Percentiles rank a stretch among this genome's conserved stretches.
Evolutionary conservation across 2,888 invertebrate species (phyloP).

Genomic region (Serripes groenlandicus): DNA sequence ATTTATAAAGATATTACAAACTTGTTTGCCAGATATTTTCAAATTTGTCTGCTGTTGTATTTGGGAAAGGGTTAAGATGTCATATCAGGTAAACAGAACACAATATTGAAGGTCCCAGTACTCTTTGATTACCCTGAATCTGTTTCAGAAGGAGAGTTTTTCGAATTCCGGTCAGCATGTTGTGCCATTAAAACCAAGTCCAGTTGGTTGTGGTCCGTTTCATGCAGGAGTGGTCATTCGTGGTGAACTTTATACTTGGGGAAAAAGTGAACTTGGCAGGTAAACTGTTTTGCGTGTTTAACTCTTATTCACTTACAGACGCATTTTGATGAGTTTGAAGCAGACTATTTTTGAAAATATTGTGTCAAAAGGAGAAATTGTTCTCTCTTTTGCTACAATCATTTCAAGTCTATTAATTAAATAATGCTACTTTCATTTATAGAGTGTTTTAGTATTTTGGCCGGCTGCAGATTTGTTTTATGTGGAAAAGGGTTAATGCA

Average conservation of each 20-base stretch:
- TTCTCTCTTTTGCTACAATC: background rate
- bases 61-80: no score
- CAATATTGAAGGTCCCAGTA: no score
- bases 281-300: conserved; percentile 43
- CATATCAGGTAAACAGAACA: no score
- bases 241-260: conserved; percentile 90
- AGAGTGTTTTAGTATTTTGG: no score
- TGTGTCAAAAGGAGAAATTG: background rate
- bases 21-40: no score
- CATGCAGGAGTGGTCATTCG: conserved; percentile 90
- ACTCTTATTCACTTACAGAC: background rate
- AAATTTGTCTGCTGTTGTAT: no score
- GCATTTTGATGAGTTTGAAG: background rate
- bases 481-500: background rate
- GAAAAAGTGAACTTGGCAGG: conserved; percentile 85
- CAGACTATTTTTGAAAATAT: background rate
- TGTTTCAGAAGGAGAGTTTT: conserved; percentile 26
- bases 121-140: no score
- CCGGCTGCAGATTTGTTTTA: background rate
- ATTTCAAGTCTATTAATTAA: no score
- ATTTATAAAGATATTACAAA: no score
- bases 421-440: no score
- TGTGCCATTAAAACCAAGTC: conserved; percentile 62
- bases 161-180: conserved; percentile 53
- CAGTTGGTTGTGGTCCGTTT: conserved; percentile 89